Evolutionary conservation across 2,888 invertebrate genomes (phyloP).

Genomic region (Drosophila meridiana): DNA sequence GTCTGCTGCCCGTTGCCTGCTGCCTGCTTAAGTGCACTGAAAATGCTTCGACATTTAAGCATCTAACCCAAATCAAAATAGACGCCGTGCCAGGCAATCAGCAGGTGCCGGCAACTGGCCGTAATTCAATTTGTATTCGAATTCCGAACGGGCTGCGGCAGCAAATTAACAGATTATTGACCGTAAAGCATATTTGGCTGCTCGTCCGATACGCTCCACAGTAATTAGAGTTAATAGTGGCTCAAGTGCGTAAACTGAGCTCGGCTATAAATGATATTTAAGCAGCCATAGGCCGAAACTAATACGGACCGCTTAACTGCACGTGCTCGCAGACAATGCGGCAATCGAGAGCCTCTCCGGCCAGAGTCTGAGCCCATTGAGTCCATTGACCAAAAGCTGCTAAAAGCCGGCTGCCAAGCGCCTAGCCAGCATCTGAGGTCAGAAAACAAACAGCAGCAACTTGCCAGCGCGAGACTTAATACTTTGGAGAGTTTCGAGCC

Average conservation of each 20-base stretch:
- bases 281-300: background rate
- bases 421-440: background rate
- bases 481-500: background rate
- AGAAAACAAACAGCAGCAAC: background rate
- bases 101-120: too few species aligned
- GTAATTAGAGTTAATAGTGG: background rate
- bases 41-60: slow-evolving; percentile 1
- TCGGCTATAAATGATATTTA: background rate
- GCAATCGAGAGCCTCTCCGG: background rate
- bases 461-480: background rate
- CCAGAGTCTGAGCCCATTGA: background rate
- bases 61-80: slow-evolving; percentile 27
- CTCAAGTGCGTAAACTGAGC: background rate
- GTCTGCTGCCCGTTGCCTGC: background rate
- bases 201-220: background rate
- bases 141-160: background rate
- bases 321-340: background rate
- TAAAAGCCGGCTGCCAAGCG: background rate
- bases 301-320: background rate
- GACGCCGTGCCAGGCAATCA: background rate
- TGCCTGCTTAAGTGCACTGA: slow-evolving; percentile 1
- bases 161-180: background rate
- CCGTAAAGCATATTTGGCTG: background rate
- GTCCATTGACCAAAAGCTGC: background rate
- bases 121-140: slow-evolving; percentile 8